Evolutionary conservation across 2,888 invertebrate species (phyloP).

Genomic region (Chydorus sphaericus): DNA sequence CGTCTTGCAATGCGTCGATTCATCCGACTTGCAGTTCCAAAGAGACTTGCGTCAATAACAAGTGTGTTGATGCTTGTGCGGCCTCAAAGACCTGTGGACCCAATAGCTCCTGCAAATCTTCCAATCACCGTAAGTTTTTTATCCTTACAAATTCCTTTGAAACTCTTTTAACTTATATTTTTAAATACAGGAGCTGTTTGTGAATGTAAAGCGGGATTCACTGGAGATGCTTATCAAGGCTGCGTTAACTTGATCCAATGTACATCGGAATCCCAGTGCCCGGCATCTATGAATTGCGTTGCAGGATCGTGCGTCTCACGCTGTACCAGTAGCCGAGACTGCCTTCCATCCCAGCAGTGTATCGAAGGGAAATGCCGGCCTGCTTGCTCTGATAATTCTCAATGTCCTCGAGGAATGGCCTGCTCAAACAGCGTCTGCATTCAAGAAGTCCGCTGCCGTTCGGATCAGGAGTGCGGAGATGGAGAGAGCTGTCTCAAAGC

Average conservation of each 20-base stretch:
- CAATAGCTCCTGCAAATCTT: conserved; percentile 56
- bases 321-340: conserved; percentile 66
- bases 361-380: conserved; percentile 57
- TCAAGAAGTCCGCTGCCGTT: conserved; percentile 37
- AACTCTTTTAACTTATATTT: neutral
- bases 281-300: conserved; percentile 66
- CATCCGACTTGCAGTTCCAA: conserved; percentile 52
- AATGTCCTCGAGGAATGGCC: conserved; percentile 55
- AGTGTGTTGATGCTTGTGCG: conserved; percentile 67
- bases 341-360: conserved; percentile 38
- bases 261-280: conserved; percentile 61
- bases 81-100: conserved; percentile 68
- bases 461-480: conserved; percentile 53
- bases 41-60: conserved; percentile 60
- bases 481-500: conserved; percentile 65
- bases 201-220: conserved; percentile 60
- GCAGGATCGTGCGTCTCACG: conserved; percentile 66
- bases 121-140: conserved; percentile 46
- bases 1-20: conserved; percentile 42
- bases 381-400: conserved; percentile 70
- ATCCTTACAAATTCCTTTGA: neutral
- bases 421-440: conserved; percentile 48
- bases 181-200: conserved; percentile 40
- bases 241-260: conserved; percentile 73
- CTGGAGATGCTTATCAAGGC: conserved; percentile 70